A percentile compares a stretch with the other conserved stretches of the same genome.
phyloP scores from a whole-genome alignment of 2,113 vertebrate species.

The Apodemus speciosus region DNA sequence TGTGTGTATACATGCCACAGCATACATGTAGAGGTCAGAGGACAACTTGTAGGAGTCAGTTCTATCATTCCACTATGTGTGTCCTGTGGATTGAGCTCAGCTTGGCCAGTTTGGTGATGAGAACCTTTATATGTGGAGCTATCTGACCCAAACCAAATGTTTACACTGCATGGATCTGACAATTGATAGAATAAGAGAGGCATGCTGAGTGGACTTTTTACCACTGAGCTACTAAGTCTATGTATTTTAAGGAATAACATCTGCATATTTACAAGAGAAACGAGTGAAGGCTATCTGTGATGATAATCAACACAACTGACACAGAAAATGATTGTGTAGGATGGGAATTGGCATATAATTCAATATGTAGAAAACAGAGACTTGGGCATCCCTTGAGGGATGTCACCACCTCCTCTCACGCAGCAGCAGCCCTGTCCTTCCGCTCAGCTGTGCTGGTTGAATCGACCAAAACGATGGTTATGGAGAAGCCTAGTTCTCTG shows the following conservation, averaged over 20 bases:
- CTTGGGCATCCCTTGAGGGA: too few relatives aligned
- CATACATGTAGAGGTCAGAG: not conserved
- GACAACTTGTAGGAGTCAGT: not conserved
- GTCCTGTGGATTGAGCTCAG: not conserved
- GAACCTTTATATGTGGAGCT: not conserved
- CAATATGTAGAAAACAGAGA: slow-evolving; percentile 7
- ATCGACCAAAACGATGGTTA: too few relatives aligned
- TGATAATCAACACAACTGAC: not conserved
- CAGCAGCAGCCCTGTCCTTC: too few relatives aligned
- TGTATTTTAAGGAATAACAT: slow-evolving; percentile 33
- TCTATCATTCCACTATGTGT: not conserved
- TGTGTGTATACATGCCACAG: too few relatives aligned
- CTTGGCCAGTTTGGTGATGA: not conserved
- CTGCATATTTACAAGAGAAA: not conserved
- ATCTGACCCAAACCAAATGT: not conserved
- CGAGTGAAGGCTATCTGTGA: not conserved
- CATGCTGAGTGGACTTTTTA: not conserved
- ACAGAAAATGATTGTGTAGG: not conserved
- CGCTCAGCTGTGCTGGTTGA: too few relatives aligned
- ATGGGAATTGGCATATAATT: not conserved
- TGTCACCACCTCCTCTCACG: too few relatives aligned
- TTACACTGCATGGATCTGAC: not conserved
- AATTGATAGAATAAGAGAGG: slow-evolving; percentile 24
- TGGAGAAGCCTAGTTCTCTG: too few relatives aligned
- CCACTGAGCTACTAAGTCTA: not conserved